phyloP scores from a whole-genome alignment of 2,888 invertebrate genomes.

The Drosophila percnosoma region DNA sequence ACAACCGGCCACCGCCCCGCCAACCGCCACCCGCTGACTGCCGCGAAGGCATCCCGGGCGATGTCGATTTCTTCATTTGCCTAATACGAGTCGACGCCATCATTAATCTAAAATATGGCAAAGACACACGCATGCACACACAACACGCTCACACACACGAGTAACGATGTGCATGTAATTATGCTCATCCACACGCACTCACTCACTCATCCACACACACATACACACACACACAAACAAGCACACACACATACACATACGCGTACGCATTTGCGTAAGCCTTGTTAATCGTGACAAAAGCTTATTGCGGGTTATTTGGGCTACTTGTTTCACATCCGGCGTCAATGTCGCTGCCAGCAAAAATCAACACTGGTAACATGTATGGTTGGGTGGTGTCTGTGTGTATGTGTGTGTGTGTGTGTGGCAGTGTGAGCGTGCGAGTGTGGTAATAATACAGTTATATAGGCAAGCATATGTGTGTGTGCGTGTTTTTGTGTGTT shows the following conservation, averaged over 20 bases:
- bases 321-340: conserved; percentile 79
- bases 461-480: conserved; percentile 49
- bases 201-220: conserved; percentile 32
- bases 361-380: conserved; percentile 65
- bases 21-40: conserved; percentile 6
- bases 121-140: conserved; percentile 65
- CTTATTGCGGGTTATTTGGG: conserved; percentile 80
- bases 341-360: conserved; percentile 68
- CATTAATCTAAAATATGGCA: conserved; percentile 79
- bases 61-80: conserved; percentile 80
- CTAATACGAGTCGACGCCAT: conserved; percentile 77
- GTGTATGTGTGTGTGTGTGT: neutral
- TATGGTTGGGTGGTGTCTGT: conserved; percentile 8
- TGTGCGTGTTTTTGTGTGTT: conserved; percentile 19
- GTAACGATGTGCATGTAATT: conserved; percentile 63
- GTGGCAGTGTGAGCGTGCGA: conserved; percentile 5
- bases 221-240: neutral
- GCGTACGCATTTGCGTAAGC: conserved; percentile 74
- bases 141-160: conserved; percentile 4
- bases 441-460: conserved; percentile 56
- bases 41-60: conserved; percentile 37
- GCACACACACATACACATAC: neutral
- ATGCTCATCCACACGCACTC: conserved; percentile 59
- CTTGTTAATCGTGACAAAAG: conserved; percentile 81
- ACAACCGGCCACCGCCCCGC: neutral